Conservation (phyloP, 2,113 vertebrate species). For the Sebastes schlegelii region DNA sequence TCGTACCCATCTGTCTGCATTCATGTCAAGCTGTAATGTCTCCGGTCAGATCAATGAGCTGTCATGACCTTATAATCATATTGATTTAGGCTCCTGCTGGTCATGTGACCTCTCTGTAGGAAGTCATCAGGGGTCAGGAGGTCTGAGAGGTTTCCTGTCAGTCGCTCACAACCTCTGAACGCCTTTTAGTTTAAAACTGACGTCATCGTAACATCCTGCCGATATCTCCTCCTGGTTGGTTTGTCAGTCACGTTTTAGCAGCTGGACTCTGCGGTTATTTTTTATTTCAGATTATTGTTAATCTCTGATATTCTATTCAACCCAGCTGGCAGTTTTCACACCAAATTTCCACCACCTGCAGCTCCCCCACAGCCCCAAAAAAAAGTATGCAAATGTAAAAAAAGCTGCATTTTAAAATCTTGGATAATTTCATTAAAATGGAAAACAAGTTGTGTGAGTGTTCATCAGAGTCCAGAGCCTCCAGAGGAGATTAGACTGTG, state of each 20-base stretch:
- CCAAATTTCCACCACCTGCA: background rate
- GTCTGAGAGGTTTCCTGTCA: background rate
- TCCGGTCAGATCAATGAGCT: background rate
- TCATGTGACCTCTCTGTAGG: background rate
- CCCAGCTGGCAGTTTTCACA: constrained; percentile 35
- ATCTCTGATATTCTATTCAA: constrained; percentile 5
- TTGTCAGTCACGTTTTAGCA: background rate
- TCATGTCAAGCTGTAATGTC: too few species aligned
- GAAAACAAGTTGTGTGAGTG: constrained; percentile 22
- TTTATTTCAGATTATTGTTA: background rate
- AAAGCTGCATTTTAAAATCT: background rate
- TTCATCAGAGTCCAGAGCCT: background rate
- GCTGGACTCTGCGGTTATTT: background rate
- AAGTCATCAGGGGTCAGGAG: background rate
- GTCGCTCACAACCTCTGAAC: too few species aligned
- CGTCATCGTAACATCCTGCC: background rate
- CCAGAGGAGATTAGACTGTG: constrained; percentile 24
- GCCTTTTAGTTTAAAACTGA: background rate
- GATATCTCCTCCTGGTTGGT: background rate
- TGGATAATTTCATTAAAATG: constrained; percentile 39
- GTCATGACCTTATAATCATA: background rate
- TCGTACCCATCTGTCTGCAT: too few species aligned
- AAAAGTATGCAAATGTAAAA: too few species aligned
- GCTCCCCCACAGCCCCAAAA: too few species aligned
- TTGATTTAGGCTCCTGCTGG: background rate